Evolutionary conservation across 2,797 vertebrate species (phyloP), one percentile per base, ranked within the genome.

Genomic region (Artibeus lituratus): DNA sequence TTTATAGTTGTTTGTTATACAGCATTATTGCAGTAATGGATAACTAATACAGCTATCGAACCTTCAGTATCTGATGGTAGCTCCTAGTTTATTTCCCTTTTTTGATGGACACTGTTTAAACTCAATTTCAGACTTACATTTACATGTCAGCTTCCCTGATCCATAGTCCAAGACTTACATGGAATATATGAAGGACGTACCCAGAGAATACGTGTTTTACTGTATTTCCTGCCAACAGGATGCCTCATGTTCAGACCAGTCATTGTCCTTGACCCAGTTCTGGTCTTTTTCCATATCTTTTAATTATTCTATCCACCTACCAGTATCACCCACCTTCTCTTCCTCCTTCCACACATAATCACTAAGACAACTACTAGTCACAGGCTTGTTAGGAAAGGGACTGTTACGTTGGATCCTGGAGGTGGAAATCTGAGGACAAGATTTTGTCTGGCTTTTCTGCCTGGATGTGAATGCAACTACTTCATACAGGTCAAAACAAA

Each of bases 161-260:
- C 18, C 35, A 47, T 4, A 16, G 16, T n/a, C 32, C 39, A 62
- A 10, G 5, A 21, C 7, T 32, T 49, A n/a, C 3, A 39, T 0
- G 29, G 11, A 26, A 32, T 9, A 3, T 15, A 4, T 0, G 6
- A 62, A 42, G 44, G 15, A 11, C 3, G 12, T 37, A 8, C 7
- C 22, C 11, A 44, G 57, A 59, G 1, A 57, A 29, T 24, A 22
- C n/a, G 9, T 37, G 6, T 9, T 81, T 76, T 26, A 70, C 3
- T 5, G 16, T 24, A 5, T 29, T n/a, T 77, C n/a, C 26, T 19
- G 22, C 7, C 14, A 18, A 76, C 22, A 57, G 82, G 70, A 67
- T 18, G 32, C 3, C 18, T 21, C 57, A 3, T 51, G 24, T 87
- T 39, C 70, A n/a, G 12, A 53, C 9, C 7, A 55, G 55, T 32